Evolutionary conservation across 1,140 invertebrate species (phyloP).

Genomic region (Sesamia nonagrioides): DNA sequence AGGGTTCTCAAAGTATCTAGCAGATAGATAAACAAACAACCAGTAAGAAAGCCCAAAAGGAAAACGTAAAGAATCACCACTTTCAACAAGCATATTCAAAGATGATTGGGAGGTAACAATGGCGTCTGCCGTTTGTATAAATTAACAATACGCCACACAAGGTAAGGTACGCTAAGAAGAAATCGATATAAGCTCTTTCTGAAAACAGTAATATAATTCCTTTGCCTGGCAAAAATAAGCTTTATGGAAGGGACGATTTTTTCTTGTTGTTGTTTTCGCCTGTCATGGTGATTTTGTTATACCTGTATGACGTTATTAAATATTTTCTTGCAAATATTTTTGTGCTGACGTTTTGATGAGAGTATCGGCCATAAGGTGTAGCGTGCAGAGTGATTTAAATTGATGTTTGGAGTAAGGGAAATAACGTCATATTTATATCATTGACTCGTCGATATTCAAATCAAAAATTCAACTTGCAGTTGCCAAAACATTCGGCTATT

Average conservation of each 20-base stretch:
- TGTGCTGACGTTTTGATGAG: constrained; percentile 10
- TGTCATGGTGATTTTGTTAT: constrained; percentile 27
- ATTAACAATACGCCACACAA: constrained; percentile 52
- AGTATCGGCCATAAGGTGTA: constrained; percentile 19
- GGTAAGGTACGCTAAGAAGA: constrained; percentile 43
- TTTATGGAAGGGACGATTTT: constrained; percentile 34
- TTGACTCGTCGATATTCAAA: too few species aligned
- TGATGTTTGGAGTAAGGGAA: too few species aligned
- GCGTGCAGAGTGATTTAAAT: not conserved
- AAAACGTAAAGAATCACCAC: constrained; percentile 27
- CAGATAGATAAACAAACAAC: constrained; percentile 8
- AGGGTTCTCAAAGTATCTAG: not conserved
- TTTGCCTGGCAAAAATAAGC: constrained; percentile 47
- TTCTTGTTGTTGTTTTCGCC: constrained; percentile 28
- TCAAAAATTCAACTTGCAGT: too few species aligned
- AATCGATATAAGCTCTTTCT: constrained; percentile 54
- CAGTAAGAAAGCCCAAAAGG: not conserved
- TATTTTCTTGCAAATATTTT: constrained; percentile 9
- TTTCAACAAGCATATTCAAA: constrained; percentile 19
- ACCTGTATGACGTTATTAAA: constrained; percentile 17
- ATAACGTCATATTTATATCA: too few species aligned
- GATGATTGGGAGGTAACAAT: constrained; percentile 36
- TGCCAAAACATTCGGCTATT: too few species aligned
- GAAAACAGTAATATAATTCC: constrained; percentile 54
- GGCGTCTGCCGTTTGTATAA: constrained; percentile 40